Conservation (phyloP, 1,140 invertebrate species). For the Orussus abietinus region DNA sequence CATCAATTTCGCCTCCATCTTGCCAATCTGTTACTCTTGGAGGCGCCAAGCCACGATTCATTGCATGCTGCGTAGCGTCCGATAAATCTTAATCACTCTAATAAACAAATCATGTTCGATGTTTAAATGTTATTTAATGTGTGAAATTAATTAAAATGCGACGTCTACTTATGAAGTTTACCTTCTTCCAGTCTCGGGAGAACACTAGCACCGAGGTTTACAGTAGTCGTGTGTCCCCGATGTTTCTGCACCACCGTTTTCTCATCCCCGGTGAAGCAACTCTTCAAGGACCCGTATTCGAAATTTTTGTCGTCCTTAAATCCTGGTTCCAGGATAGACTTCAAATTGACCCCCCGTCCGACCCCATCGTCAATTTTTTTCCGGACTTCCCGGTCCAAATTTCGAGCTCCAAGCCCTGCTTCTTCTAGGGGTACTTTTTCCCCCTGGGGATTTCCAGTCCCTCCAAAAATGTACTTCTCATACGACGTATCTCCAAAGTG, state of each 20-base stretch:
- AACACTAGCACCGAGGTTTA: constrained; percentile 27
- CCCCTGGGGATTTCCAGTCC: constrained; percentile 9
- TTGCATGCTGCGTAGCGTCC: too few relatives aligned
- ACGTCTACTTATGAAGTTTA: too few relatives aligned
- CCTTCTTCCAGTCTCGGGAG: constrained; percentile 18
- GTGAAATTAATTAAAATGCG: too few relatives aligned
- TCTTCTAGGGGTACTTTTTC: too few relatives aligned
- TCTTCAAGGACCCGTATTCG: not conserved
- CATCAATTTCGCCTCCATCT: too few relatives aligned
- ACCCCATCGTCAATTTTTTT: too few relatives aligned
- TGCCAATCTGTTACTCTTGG: too few relatives aligned
- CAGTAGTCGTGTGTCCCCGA: constrained; percentile 28
- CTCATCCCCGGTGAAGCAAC: constrained; percentile 3
- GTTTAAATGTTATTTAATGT: too few relatives aligned
- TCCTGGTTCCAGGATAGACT: constrained; percentile 2
- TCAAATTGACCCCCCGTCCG: constrained; percentile 4
- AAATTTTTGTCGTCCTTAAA: not conserved
- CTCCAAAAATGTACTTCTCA: constrained; percentile 46
- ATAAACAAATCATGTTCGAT: too few relatives aligned
- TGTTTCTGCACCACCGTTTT: constrained; percentile 16
- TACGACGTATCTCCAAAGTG: constrained; percentile 55
- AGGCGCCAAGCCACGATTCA: too few relatives aligned
- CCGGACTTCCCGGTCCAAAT: constrained; percentile 7
- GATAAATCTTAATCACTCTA: too few relatives aligned
- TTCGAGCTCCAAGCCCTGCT: not conserved